phyloP scores from a whole-genome alignment of 64 coral and sea anemone species.

The Orbicella faveolata region DNA sequence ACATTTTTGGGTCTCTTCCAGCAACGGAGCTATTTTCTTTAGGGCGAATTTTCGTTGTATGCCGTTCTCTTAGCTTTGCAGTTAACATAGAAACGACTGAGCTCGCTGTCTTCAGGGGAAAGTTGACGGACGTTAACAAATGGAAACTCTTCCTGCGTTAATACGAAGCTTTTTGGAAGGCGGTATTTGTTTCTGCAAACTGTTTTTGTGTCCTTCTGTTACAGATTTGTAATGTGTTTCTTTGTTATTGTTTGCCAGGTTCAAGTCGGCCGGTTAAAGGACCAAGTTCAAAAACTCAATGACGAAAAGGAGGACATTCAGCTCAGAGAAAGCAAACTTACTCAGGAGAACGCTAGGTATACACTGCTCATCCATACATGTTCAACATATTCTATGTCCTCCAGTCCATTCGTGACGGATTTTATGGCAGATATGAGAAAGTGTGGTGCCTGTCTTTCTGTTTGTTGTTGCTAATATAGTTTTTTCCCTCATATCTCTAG shows the following conservation, averaged over 20 bases:
- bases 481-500: constrained; percentile 15
- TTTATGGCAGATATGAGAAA: too few species aligned
- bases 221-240: not conserved
- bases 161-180: not conserved
- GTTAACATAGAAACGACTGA: not conserved
- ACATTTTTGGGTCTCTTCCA: too few species aligned
- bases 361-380: not conserved
- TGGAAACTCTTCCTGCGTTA: not conserved
- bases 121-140: too few species aligned
- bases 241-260: constrained; percentile 27
- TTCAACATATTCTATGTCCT: too few species aligned
- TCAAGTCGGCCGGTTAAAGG: constrained; percentile 75
- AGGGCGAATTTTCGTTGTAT: not conserved
- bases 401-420: too few species aligned
- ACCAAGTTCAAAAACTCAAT: constrained; percentile 72
- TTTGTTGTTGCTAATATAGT: not conserved
- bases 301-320: constrained; percentile 72
- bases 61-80: not conserved
- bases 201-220: not conserved
- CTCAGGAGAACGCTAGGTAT: constrained; percentile 75
- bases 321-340: constrained; percentile 70
- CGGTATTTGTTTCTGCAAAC: not conserved
- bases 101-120: not conserved
- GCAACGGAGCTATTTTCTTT: not conserved
- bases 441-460: too few species aligned